Evolutionary conservation across 2,113 vertebrate genomes (phyloP).

Genomic region (Athene noctua): DNA sequence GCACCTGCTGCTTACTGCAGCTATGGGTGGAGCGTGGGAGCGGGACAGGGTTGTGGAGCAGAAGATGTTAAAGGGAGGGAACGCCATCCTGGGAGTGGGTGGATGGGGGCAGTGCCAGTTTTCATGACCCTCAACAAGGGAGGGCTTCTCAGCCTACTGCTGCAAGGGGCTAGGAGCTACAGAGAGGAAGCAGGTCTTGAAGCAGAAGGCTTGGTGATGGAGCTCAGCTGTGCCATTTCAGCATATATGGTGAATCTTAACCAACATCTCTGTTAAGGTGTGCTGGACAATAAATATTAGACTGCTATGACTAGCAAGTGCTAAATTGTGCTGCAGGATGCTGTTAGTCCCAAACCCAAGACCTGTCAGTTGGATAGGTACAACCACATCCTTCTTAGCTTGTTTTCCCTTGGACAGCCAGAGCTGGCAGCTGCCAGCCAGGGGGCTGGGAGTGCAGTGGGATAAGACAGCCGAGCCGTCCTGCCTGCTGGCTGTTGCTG

Average conservation of each 20-base stretch:
- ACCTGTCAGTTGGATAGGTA: background rate
- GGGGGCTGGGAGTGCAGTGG: background rate
- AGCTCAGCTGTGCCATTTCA: background rate
- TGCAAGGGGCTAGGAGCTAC: background rate
- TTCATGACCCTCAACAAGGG: background rate
- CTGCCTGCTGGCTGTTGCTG: background rate
- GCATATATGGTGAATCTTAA: background rate
- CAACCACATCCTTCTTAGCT: background rate
- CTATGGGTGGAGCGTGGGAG: accelerated
- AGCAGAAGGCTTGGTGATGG: background rate
- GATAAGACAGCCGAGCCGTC: background rate
- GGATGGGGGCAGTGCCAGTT: accelerated
- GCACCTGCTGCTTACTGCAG: background rate
- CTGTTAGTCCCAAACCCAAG: background rate
- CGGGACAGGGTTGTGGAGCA: background rate
- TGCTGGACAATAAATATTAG: background rate
- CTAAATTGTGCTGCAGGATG: background rate
- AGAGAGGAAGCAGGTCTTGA: background rate
- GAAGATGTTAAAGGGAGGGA: background rate
- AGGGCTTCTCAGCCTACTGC: background rate
- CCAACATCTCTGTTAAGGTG: accelerated
- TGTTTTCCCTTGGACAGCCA: background rate
- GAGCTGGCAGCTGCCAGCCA: background rate
- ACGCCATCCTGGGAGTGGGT: accelerated
- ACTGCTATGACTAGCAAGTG: background rate